Percentiles rank a stretch among this genome's conserved stretches.
phyloP scores from a whole-genome alignment of 1,140 invertebrate genomes.

The Tetramorium alpestre region DNA sequence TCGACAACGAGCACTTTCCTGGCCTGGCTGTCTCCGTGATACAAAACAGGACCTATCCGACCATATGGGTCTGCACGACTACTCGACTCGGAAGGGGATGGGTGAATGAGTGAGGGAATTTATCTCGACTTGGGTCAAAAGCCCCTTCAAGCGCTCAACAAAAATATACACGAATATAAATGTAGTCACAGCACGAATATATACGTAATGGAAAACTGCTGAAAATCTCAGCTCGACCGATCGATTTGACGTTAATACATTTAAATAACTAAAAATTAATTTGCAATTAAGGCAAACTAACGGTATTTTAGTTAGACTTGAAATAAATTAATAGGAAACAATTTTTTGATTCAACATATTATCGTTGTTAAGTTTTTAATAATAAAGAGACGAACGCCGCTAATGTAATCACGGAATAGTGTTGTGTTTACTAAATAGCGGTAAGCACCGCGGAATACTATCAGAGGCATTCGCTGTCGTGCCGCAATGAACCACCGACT shows the following conservation, averaged over 20 bases:
- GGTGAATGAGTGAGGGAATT: constrained; percentile 31
- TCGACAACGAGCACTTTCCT: constrained; percentile 34
- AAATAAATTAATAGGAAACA: neutral
- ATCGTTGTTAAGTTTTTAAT: neutral
- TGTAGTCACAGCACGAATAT: neutral
- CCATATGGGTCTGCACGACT: neutral
- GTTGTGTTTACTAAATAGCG: neutral
- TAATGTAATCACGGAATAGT: neutral
- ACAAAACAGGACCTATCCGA: constrained; percentile 51
- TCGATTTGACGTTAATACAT: neutral
- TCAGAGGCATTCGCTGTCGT: neutral
- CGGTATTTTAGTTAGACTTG: neutral
- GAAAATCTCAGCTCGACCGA: neutral
- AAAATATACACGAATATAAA: constrained; percentile 34
- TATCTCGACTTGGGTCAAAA: constrained; percentile 32
- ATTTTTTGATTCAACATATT: too few relatives aligned
- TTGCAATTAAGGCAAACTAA: neutral
- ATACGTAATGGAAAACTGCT: neutral
- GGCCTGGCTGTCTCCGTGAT: constrained; percentile 10
- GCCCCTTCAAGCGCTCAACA: neutral
- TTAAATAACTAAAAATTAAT: neutral
- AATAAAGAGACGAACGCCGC: neutral
- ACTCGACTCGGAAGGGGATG: neutral
- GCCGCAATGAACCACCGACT: constrained; percentile 53
- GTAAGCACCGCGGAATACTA: neutral